A percentile compares a stretch with the other conserved stretches of the same genome.
Evolutionary conservation across 2,888 invertebrate species (phyloP).

Genomic region (Watsonalla binaria): DNA sequence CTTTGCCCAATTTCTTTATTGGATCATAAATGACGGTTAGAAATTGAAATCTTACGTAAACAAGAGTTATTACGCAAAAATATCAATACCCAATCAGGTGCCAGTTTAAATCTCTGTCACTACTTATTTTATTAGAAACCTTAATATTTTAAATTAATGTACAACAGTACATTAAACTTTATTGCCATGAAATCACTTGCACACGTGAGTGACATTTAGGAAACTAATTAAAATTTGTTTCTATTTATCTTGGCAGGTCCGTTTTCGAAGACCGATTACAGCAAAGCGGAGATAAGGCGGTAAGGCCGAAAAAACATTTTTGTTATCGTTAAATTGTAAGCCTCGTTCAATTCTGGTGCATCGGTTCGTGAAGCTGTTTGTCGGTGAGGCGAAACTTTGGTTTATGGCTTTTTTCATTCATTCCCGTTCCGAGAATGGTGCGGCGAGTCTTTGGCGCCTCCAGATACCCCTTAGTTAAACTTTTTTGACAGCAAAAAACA

Average conservation of each 20-base stretch:
- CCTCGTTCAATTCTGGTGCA: slow-evolving; percentile 57
- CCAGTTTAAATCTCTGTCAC: too few species aligned
- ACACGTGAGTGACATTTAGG: slow-evolving; percentile 1
- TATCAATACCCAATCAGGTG: too few species aligned
- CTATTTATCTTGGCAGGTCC: slow-evolving; percentile 4
- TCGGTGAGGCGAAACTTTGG: slow-evolving; percentile 48
- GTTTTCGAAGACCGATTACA: slow-evolving; percentile 30
- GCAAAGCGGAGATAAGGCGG: slow-evolving; percentile 33
- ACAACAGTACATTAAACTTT: background rate
- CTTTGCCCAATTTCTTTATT: slow-evolving; percentile 8
- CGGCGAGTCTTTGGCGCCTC: slow-evolving; percentile 72
- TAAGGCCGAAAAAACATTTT: slow-evolving; percentile 38
- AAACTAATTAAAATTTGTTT: slow-evolving; percentile 1
- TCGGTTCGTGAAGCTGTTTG: slow-evolving; percentile 71
- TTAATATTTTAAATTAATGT: too few species aligned
- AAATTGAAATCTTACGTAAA: background rate
- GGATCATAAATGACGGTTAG: background rate
- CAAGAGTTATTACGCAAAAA: too few species aligned
- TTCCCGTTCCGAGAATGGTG: slow-evolving; percentile 59
- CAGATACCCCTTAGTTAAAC: slow-evolving; percentile 39
- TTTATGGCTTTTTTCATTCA: slow-evolving; percentile 69
- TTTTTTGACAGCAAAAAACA: slow-evolving; percentile 31
- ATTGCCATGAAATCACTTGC: background rate
- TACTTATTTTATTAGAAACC: background rate
- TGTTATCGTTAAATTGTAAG: slow-evolving; percentile 56